Percentiles rank a stretch among this genome's conserved stretches.
Conservation (phyloP, 1,140 invertebrate species). For the Wiebesia pumilae region DNA sequence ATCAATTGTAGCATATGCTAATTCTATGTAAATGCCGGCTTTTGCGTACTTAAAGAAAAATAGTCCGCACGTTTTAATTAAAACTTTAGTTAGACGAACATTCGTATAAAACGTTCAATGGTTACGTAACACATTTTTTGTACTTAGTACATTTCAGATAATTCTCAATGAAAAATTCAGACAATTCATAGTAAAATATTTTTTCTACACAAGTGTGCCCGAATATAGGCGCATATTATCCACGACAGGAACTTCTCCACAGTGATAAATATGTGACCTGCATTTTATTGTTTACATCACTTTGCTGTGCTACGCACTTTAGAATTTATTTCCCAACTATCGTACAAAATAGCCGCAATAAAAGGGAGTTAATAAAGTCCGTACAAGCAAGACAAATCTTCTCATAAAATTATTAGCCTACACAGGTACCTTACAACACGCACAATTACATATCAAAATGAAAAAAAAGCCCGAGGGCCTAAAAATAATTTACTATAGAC, state of each 20-base stretch:
- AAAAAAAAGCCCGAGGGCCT: background rate
- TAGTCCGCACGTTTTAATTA: background rate
- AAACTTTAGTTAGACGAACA: background rate
- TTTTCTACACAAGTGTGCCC: background rate
- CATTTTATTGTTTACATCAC: slow-evolving; percentile 47
- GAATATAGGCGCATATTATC: slow-evolving; percentile 3
- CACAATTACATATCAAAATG: background rate
- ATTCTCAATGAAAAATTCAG: slow-evolving; percentile 45
- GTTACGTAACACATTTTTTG: background rate
- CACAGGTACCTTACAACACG: slow-evolving; percentile 13
- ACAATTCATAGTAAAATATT: slow-evolving; percentile 41
- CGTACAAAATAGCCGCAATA: slow-evolving; percentile 42
- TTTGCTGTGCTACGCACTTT: slow-evolving; percentile 35
- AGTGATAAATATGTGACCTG: slow-evolving; percentile 39
- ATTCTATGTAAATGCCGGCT: background rate
- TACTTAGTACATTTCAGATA: background rate
- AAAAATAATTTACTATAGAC: background rate
- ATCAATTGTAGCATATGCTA: background rate
- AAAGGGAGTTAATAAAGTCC: slow-evolving; percentile 52
- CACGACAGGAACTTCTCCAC: slow-evolving; percentile 24
- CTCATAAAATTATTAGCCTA: slow-evolving; percentile 15
- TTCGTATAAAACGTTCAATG: background rate
- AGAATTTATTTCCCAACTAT: slow-evolving; percentile 51
- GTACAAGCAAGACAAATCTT: slow-evolving; percentile 46
- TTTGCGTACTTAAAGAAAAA: background rate